Evolutionary conservation across 2,888 invertebrate species (phyloP), one percentile per base, ranked within the genome.

Genomic region (Xestia sexstrigata): DNA sequence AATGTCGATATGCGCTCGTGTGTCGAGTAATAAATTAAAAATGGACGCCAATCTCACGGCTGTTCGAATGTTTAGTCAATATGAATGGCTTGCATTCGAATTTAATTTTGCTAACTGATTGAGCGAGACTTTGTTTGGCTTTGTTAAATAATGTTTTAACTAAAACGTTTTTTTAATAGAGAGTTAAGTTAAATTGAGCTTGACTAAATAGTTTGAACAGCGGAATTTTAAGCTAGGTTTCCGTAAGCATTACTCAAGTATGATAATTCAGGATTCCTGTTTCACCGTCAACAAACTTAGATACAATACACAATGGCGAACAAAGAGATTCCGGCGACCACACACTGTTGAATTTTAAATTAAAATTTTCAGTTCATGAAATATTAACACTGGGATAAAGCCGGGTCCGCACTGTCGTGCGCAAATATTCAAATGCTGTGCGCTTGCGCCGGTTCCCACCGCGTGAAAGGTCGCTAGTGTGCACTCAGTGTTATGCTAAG

Each of bases 321-420:
- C 83, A 85, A 89, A 79, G 80, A 85, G 85, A 79, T 72, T 78
- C 67, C 76, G 82, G 85, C 81, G 88, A 82, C 86, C 87, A 86
- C 85, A 85, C 88, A 82, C 84, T 84, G 69, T 89, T 90, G 93
- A 93, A 92, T 93, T 94, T 92, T 83, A 94, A 93, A 94, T 93
- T 92, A 92, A 93, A 94, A 93, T 92, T 92, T 89, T 90, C 91
- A 88, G 89, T 93, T 94, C 94, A 95, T 95, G 95, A 93, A 95
- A 95, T 95, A 95, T 95, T 95, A 93, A 95, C 94, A 80, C 84
- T 79, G 82, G 86, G 83, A 87, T 94, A 93, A 93, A 90, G 92
- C 89, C 79, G 87, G 85, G 90, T 87, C 85, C 91, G 89, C 90
- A 91, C 89, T 89, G 88, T 91, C 87, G 90, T 89, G 88, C 72